Evolutionary conservation across 2,797 vertebrate genomes (phyloP).

Genomic region (Leptoclinus maculatus): DNA sequence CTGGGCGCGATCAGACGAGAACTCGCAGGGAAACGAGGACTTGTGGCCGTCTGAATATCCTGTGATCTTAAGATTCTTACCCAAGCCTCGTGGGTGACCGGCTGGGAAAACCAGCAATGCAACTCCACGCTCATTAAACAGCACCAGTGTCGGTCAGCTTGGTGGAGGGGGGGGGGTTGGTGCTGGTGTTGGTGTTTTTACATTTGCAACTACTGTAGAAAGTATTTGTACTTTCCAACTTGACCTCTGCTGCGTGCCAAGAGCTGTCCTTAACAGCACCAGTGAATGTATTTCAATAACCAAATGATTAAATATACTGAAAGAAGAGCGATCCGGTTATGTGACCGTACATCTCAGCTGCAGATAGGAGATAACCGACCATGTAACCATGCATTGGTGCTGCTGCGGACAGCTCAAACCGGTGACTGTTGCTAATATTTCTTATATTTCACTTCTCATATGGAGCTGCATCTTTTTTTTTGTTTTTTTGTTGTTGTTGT

Average conservation of each 20-base stretch:
- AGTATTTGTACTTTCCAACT: background rate
- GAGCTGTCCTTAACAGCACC: constrained; percentile 29
- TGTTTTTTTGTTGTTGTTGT: too few relatives aligned
- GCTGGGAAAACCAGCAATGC: constrained; percentile 33
- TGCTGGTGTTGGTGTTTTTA: constrained; percentile 8
- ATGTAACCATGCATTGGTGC: constrained; percentile 13
- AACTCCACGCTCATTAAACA: constrained; percentile 28
- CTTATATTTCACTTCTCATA: background rate
- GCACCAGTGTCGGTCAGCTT: constrained; percentile 7
- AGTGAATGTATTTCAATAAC: background rate
- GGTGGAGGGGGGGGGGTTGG: background rate
- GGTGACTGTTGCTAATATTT: background rate
- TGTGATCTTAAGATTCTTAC: background rate
- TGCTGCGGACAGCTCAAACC: constrained; percentile 18
- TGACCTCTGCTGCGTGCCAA: background rate
- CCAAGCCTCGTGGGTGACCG: background rate
- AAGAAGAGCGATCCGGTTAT: background rate
- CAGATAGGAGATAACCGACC: too few relatives aligned
- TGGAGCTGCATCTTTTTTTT: constrained; percentile 19
- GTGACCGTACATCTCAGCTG: background rate
- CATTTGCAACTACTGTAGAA: constrained; percentile 24
- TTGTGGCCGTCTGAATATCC: background rate
- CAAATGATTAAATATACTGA: background rate
- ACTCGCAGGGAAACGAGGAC: background rate
- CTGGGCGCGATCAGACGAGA: background rate